A percentile compares a stretch with the other conserved stretches of the same genome.
These are phyloP conservation scores for Eudemis profundana DNA, from an alignment of 2,888 invertebrate genomes.

Conservation along the genomic window DNA sequence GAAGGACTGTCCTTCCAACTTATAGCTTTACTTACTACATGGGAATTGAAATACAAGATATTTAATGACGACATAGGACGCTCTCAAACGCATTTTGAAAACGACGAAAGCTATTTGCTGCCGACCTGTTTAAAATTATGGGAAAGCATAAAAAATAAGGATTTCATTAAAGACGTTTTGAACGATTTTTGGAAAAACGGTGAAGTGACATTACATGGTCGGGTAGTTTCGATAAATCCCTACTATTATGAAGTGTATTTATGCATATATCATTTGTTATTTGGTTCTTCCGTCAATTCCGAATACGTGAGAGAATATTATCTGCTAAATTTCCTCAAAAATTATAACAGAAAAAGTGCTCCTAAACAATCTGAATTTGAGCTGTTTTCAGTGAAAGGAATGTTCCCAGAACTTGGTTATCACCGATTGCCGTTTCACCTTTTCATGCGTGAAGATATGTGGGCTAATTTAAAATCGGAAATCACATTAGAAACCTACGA, in stretches of 20 bases:
- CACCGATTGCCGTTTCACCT: conserved; percentile 80
- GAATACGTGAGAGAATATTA: conserved; percentile 73
- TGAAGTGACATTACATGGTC: conserved; percentile 77
- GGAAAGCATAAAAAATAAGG: conserved; percentile 75
- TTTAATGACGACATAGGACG: conserved; percentile 65
- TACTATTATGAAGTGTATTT: conserved; percentile 80
- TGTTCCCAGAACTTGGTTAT: conserved; percentile 81
- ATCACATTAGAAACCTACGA: conserved; percentile 81
- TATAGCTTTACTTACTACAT: conserved; percentile 71
- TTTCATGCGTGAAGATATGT: conserved; percentile 80
- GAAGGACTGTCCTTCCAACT: conserved; percentile 76
- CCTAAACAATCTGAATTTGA: conserved; percentile 82
- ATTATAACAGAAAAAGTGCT: conserved; percentile 71
- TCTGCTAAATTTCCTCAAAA: conserved; percentile 75
- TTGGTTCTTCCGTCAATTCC: conserved; percentile 60
- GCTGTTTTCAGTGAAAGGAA: conserved; percentile 78
- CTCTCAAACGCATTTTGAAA: conserved; percentile 63
- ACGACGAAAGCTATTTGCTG: conserved; percentile 62
- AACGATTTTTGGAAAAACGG: conserved; percentile 81
- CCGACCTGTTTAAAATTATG: conserved; percentile 70
- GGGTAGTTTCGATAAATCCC: conserved; percentile 75
- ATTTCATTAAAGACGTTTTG: conserved; percentile 71
- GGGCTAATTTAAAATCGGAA: conserved; percentile 81
- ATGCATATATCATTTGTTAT: conserved; percentile 74
- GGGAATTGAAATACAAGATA: conserved; percentile 76